Percentiles rank a stretch among this genome's conserved stretches.
Conservation (phyloP, 2,113 vertebrate species). For the Probosciger aterrimus region DNA sequence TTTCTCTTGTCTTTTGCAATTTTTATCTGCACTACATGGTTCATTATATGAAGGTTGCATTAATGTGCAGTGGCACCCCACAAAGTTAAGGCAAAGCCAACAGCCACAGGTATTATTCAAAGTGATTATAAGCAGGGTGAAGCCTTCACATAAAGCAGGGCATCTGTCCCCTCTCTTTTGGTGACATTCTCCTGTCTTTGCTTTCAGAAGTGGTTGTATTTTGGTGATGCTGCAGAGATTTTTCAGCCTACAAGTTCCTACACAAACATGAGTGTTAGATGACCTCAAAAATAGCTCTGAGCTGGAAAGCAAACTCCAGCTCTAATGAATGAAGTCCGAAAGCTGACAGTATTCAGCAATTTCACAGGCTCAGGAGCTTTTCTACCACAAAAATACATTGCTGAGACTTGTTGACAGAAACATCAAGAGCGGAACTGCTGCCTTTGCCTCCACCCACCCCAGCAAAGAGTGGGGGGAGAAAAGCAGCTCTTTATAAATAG, state of each 20-base stretch:
- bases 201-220: neutral
- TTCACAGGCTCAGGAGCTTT: constrained; percentile 12
- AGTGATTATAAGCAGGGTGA: neutral
- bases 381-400: constrained; percentile 26
- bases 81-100: neutral
- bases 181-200: neutral
- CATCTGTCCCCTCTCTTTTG: neutral
- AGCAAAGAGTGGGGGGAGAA: constrained; percentile 33
- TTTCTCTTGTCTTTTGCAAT: neutral
- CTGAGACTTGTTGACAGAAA: constrained; percentile 42
- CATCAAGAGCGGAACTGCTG: constrained; percentile 35
- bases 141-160: neutral
- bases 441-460: constrained; percentile 55
- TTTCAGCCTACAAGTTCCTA: neutral
- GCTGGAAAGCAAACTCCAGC: neutral
- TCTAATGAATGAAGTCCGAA: constrained; percentile 23
- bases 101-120: neutral
- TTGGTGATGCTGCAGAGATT: neutral
- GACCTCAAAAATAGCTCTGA: neutral
- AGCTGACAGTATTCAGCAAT: constrained; percentile 18
- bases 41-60: neutral
- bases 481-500: constrained; percentile 75
- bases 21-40: neutral
- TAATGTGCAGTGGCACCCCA: neutral
- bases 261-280: neutral